Conservation (phyloP, 2,113 vertebrate species). For the Copsychus sechellarum region DNA sequence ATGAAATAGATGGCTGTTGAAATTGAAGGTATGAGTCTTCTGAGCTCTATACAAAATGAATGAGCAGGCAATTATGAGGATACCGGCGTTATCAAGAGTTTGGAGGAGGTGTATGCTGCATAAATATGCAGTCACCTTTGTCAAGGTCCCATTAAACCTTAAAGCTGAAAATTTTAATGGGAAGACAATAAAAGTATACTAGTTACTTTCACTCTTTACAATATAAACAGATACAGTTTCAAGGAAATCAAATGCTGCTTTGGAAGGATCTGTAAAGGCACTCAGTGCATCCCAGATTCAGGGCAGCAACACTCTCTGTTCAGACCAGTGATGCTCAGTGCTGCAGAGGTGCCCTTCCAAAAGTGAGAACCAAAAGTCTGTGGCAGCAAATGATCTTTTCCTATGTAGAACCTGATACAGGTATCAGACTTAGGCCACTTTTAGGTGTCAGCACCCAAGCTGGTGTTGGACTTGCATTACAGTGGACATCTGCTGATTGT, state of each 20-base stretch:
- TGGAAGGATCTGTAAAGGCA: background rate
- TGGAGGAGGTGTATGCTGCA: background rate
- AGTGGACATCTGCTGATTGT: too few species aligned
- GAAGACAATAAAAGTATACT: background rate
- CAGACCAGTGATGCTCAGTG: background rate
- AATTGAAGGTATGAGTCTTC: background rate
- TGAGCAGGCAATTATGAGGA: background rate
- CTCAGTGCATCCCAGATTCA: background rate
- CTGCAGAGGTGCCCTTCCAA: background rate
- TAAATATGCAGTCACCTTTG: background rate
- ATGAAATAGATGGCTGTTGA: background rate
- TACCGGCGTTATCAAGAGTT: background rate
- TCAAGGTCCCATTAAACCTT: background rate
- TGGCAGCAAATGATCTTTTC: background rate
- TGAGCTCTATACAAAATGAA: background rate
- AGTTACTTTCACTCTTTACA: background rate
- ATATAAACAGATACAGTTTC: background rate
- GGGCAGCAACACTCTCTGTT: background rate
- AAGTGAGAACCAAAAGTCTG: background rate
- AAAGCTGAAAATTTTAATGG: background rate
- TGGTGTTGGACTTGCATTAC: background rate
- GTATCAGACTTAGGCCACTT: background rate
- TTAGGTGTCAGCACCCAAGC: background rate
- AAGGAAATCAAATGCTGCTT: background rate
- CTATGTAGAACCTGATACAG: background rate